These are phyloP conservation scores for Drosophila pruinosa DNA, from an alignment of 1,140 invertebrate genomes.

Conservation along the genomic window DNA sequence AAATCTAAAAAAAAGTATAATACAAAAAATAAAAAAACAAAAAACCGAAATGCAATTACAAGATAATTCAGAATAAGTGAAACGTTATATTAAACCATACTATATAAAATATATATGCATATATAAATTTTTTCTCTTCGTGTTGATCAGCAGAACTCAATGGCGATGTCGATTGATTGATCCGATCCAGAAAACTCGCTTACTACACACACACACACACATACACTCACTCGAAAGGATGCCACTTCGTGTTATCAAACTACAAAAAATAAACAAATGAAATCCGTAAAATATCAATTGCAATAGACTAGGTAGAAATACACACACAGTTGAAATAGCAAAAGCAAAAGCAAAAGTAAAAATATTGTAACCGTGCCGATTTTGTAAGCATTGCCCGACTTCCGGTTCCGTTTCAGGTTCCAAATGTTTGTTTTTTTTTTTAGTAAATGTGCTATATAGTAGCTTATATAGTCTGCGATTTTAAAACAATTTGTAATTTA, in stretches of 20 bases:
- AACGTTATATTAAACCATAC: conserved; percentile 39
- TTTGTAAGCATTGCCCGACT: conserved; percentile 24
- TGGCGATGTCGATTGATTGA: conserved; percentile 7
- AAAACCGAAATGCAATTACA: conserved; percentile 23
- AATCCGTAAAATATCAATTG: conserved; percentile 8
- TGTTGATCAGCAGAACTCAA: conserved; percentile 38
- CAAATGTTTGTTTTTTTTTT: conserved; percentile 1
- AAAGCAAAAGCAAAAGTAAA: neutral
- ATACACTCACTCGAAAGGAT: conserved; percentile 6
- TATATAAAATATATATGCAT: conserved; percentile 44
- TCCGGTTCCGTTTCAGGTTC: conserved; percentile 3
- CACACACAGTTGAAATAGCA: conserved; percentile 19
- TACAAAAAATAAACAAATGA: neutral
- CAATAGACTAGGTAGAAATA: conserved; percentile 18
- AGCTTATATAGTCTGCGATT: neutral
- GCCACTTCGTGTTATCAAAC: conserved; percentile 14
- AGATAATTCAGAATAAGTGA: conserved; percentile 30
- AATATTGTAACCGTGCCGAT: conserved; percentile 18
- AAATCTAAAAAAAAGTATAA: neutral
- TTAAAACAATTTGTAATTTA: conserved; percentile 6
- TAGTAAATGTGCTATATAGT: conserved; percentile 5
- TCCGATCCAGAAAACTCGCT: neutral
- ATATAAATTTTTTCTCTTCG: conserved; percentile 39
- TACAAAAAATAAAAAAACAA: conserved; percentile 21
- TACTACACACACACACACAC: conserved; percentile 1